These are phyloP conservation scores for Emydura subglobosa DNA, from an alignment of 2,113 vertebrate species.

Conservation along the genomic window DNA sequence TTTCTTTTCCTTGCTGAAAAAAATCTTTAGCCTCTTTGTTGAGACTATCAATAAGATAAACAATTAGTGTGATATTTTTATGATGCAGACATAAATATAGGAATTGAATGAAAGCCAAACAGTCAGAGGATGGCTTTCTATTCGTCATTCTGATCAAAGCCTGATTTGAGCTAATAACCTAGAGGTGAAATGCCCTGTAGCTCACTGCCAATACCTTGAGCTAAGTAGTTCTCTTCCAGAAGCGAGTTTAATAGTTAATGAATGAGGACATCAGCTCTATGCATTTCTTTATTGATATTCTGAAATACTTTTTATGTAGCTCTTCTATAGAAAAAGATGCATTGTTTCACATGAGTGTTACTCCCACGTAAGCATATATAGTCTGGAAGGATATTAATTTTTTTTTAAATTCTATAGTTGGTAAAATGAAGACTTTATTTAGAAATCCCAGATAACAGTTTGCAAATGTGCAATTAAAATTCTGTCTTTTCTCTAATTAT, in stretches of 20 bases:
- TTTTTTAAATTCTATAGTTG: background rate
- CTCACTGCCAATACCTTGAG: background rate
- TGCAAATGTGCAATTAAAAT: constrained; percentile 83
- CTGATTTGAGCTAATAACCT: background rate
- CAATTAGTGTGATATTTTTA: constrained; percentile 32
- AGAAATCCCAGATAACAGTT: constrained; percentile 71
- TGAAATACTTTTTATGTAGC: background rate
- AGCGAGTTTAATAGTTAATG: background rate
- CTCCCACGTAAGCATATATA: background rate
- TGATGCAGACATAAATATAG: background rate
- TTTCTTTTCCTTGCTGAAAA: background rate
- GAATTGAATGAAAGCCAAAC: background rate
- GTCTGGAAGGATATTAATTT: background rate
- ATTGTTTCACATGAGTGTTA: background rate
- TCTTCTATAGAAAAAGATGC: background rate
- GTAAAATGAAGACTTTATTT: constrained; percentile 65
- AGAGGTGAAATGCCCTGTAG: background rate
- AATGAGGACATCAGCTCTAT: background rate
- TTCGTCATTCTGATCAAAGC: background rate
- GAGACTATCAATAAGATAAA: background rate
- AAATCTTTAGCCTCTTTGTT: background rate
- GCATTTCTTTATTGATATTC: background rate
- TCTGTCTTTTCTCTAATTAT: constrained; percentile 77
- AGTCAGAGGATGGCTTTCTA: background rate
- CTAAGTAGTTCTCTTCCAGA: background rate